Evolutionary conservation across 2,888 invertebrate species (phyloP).

Genomic region (Falcaria lacertinaria): DNA sequence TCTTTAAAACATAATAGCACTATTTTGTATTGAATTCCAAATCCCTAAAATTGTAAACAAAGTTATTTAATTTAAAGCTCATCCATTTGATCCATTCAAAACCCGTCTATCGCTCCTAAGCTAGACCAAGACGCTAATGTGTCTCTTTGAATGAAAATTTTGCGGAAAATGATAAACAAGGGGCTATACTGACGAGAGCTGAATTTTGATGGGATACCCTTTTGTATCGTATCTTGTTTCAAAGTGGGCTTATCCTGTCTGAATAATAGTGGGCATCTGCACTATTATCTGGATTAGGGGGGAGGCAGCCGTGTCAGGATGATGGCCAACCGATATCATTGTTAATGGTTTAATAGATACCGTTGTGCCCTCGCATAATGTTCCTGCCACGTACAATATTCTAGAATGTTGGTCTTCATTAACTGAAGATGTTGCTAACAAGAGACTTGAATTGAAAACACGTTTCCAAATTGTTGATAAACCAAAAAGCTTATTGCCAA

Average conservation of each 20-base stretch:
- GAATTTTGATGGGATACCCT: constrained; percentile 71
- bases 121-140: constrained; percentile 36
- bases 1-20: no score
- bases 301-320: background rate
- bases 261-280: constrained; percentile 54
- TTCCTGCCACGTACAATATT: background rate
- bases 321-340: constrained; percentile 25
- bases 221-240: constrained; percentile 74
- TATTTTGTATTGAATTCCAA: no score
- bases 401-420: background rate
- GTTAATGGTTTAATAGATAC: constrained; percentile 37
- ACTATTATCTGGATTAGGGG: background rate
- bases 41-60: no score
- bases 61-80: background rate
- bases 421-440: background rate
- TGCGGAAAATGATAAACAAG: constrained; percentile 72
- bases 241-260: constrained; percentile 65
- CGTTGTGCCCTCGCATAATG: constrained; percentile 11
- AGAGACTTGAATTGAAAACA: background rate
- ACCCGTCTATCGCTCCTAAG: constrained; percentile 8
- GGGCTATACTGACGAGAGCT: constrained; percentile 45
- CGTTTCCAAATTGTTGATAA: no score
- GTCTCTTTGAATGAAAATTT: constrained; percentile 67
- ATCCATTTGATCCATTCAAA: background rate
- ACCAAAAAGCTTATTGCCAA: no score